phyloP scores from a whole-genome alignment of 2,888 invertebrate species.

The Parnassius glacialis region DNA sequence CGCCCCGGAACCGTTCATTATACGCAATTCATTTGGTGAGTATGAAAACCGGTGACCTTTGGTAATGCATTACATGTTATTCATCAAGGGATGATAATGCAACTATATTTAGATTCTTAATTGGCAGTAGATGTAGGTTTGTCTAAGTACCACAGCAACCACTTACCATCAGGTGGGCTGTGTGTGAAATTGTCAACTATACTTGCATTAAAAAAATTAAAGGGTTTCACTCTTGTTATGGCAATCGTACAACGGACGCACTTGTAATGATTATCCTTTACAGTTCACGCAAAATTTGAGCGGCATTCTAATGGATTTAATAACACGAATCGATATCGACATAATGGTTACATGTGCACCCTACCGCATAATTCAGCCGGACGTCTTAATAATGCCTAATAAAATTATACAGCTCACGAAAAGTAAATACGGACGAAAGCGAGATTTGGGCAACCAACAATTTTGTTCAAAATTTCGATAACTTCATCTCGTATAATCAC shows the following conservation, averaged over 20 bases:
- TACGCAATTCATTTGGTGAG: no score
- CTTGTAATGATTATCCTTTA: slow-evolving; percentile 12
- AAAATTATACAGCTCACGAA: slow-evolving; percentile 57
- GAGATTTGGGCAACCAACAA: slow-evolving; percentile 56
- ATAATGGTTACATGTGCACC: slow-evolving; percentile 23
- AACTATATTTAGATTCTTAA: no score
- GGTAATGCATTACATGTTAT: no score
- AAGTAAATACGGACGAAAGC: slow-evolving; percentile 63
- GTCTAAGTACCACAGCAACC: no score
- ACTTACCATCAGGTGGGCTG: no score
- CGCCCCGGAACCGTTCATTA: no score
- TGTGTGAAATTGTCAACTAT: no score
- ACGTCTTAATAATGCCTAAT: slow-evolving; percentile 56
- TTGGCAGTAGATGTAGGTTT: no score
- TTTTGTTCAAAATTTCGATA: slow-evolving; percentile 68
- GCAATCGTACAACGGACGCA: not conserved
- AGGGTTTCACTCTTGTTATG: no score
- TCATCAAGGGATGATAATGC: no score
- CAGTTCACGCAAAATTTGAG: slow-evolving; percentile 9
- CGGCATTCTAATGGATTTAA: slow-evolving; percentile 31
- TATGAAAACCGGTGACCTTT: no score
- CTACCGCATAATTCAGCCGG: slow-evolving; percentile 26
- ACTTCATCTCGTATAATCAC: slow-evolving; percentile 72
- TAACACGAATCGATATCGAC: slow-evolving; percentile 28
- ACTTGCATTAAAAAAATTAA: no score